Evolutionary conservation across 2,888 invertebrate species (phyloP).

Genomic region (Argynnis bischoffii): DNA sequence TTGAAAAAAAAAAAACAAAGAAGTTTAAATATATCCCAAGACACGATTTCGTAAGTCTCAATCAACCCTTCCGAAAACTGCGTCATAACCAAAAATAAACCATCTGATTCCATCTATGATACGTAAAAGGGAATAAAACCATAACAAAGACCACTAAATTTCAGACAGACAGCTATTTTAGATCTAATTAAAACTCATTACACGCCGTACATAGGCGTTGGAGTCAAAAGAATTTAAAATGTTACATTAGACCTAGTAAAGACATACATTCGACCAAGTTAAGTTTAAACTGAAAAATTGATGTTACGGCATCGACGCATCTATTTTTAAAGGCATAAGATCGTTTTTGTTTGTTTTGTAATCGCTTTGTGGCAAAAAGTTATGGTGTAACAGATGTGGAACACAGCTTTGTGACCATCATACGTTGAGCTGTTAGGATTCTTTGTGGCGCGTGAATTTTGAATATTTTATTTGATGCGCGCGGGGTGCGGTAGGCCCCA

Average conservation of each 20-base stretch:
- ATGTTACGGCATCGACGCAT: neutral
- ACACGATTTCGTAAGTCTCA: slow-evolving; percentile 1
- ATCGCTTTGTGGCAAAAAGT: slow-evolving; percentile 24
- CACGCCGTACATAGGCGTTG: slow-evolving; percentile 49
- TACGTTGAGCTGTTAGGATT: slow-evolving; percentile 48
- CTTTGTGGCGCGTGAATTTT: slow-evolving; percentile 62
- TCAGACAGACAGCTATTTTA: slow-evolving; percentile 48
- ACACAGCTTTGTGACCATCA: slow-evolving; percentile 43
- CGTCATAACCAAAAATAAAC: slow-evolving; percentile 26
- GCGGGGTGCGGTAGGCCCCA: slow-evolving; percentile 52
- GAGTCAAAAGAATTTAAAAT: slow-evolving; percentile 46
- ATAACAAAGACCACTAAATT: slow-evolving; percentile 48
- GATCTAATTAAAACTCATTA: slow-evolving; percentile 64
- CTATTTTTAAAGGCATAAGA: slow-evolving; percentile 29
- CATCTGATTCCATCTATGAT: neutral
- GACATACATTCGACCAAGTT: slow-evolving; percentile 19
- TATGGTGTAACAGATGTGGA: slow-evolving; percentile 49
- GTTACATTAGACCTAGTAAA: slow-evolving; percentile 36
- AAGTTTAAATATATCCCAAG: neutral
- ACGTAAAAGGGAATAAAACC: slow-evolving; percentile 23
- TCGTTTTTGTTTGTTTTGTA: slow-evolving; percentile 23
- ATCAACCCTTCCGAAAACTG: slow-evolving; percentile 10
- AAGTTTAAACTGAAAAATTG: neutral
- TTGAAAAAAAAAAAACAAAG: neutral
- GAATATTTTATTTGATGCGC: slow-evolving; percentile 44